Base-by-base conservation (phyloP, 2,113 vertebrate genomes). In the Aspiorhynchus laticeps region DNA sequence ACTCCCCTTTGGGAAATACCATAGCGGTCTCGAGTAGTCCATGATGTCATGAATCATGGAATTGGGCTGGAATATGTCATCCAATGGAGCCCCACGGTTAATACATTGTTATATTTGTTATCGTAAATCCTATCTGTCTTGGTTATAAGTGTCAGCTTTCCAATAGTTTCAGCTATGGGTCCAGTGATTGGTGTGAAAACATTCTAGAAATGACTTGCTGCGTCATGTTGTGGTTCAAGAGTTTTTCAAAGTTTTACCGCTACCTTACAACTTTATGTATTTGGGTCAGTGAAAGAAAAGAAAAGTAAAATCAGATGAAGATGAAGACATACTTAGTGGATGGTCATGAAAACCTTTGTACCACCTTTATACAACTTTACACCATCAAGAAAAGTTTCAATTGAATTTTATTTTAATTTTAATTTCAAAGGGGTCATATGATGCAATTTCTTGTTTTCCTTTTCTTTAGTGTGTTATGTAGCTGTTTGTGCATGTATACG, bases 1-100 rank as follows among this genome's bases (percentile, higher is more conserved):
- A 88, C 63, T 48, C 84, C 63, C 63, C 86, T 63, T 83, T 74
- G 86, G 86, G 83, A 76, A 83, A 69, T 76, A 69, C 48, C 61
- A 51, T 73, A 56, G 84, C 38, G 51, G 53, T n/a, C 36, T 56
- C 5, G 73, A 46, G 73, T 56, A 75, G 86, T 63, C 63, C 84
- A 28, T 85, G 86, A 83, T 84, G 83, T 80, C 61, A 85, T 85
- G 24, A 53, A 89, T 77, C 86, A 87, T 51, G 63, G 74, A 83
- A 48, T 84, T 53, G 63, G 46, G 38, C 63, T 78, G 28, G 71
- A 73, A 80, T 75, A 81, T 85, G 73, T 83, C 88, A 87, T 80
- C 36, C 21, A 28, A 43, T 51, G 71, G 31, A 65, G 36, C 38
- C 48, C 63, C 80, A 36, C 38, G 36, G 61, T 71, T 69, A 53